A percentile compares a stretch with the other conserved stretches of the same genome.
Conservation (phyloP, 2,888 invertebrate species). For the Ceriagrion tenellum region DNA sequence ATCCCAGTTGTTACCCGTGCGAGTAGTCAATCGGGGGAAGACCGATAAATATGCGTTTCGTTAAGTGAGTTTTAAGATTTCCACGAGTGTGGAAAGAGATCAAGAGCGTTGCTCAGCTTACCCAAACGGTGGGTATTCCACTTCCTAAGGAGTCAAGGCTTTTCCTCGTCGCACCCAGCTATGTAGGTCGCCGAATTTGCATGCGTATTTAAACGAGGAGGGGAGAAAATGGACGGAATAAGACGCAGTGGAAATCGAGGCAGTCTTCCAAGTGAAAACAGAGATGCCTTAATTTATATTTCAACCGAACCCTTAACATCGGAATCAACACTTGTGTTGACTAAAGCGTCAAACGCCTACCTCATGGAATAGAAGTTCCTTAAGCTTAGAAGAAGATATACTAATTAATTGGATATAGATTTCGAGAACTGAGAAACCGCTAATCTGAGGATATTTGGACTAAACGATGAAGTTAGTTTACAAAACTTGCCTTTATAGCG, state of each 20-base stretch:
- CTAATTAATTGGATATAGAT: no score
- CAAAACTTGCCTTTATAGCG: no score
- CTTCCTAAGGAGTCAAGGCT: not conserved
- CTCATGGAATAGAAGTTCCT: not conserved
- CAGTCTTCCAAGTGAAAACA: slow-evolving; percentile 17
- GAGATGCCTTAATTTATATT: not conserved
- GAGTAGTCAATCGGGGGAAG: no score
- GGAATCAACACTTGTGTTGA: not conserved
- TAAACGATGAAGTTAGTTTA: no score
- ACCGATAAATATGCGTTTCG: no score
- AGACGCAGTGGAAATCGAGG: not conserved
- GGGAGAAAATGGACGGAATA: not conserved
- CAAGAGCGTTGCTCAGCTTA: not conserved
- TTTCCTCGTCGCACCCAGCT: not conserved
- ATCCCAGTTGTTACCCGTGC: no score
- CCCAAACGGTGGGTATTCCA: not conserved
- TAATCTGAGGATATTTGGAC: no score
- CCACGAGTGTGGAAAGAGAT: not conserved
- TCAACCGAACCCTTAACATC: not conserved
- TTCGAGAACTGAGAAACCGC: no score
- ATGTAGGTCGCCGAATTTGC: not conserved
- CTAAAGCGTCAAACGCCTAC: not conserved
- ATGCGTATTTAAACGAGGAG: not conserved
- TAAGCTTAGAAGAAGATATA: no score
- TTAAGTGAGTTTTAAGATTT: not conserved